phyloP scores from a whole-genome alignment of 2,113 vertebrate species.

The Nerophis ophidion region DNA sequence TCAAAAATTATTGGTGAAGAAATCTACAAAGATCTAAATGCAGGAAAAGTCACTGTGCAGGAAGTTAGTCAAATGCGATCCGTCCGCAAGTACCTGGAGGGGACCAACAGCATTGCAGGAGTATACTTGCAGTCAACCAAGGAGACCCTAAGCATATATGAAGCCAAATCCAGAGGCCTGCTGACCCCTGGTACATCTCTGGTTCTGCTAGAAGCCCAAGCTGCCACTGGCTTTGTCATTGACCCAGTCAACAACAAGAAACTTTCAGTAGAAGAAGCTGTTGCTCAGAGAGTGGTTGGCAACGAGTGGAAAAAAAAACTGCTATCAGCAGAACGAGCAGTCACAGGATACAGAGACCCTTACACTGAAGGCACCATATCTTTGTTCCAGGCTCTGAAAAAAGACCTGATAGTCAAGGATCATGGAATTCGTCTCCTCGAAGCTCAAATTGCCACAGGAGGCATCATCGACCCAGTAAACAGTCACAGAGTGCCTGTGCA shows the following conservation, averaged over 20 bases:
- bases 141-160: conserved; percentile 70
- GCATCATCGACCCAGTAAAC: conserved; percentile 51
- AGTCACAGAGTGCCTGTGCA: conserved; percentile 58
- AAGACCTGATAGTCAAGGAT: conserved; percentile 48
- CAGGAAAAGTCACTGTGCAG: conserved; percentile 63
- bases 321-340: conserved; percentile 48
- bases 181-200: conserved; percentile 77
- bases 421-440: conserved; percentile 48
- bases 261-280: conserved; percentile 75
- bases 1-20: conserved; percentile 65
- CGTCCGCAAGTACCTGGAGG: conserved; percentile 68
- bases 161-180: conserved; percentile 70
- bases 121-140: conserved; percentile 71
- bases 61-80: conserved; percentile 62
- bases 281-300: conserved; percentile 48
- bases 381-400: conserved; percentile 51
- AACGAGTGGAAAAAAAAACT: conserved; percentile 45
- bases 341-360: conserved; percentile 51
- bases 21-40: conserved; percentile 55
- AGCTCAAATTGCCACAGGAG: conserved; percentile 67
- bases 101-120: conserved; percentile 73
- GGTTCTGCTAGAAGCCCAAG: conserved; percentile 81
- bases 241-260: conserved; percentile 75
- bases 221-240: conserved; percentile 79
- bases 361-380: conserved; percentile 45